These are phyloP conservation scores for Manis javanica DNA, from an alignment of 2,797 vertebrate species.

Conservation along the genomic window DNA sequence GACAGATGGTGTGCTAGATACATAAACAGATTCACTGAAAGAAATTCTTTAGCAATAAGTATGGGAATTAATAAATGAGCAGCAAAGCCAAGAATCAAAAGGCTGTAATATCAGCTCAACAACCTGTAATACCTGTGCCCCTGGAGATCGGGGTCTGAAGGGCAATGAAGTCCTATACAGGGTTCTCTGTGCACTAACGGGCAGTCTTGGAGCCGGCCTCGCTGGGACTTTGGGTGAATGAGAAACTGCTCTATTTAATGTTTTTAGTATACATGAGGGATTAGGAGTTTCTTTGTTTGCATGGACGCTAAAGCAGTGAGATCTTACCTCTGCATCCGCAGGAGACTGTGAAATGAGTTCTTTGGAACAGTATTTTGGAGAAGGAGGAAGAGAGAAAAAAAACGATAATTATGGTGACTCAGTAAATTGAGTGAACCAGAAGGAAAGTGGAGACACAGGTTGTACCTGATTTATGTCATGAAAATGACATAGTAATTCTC, in stretches of 20 bases:
- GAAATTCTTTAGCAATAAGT: neutral
- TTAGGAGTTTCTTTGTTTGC: neutral
- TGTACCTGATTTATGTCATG: neutral
- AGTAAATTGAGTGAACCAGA: neutral
- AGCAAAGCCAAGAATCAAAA: neutral
- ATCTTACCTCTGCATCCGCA: neutral
- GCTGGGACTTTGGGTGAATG: neutral
- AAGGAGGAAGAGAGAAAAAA: neutral
- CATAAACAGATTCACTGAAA: neutral
- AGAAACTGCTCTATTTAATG: neutral
- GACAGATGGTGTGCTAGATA: neutral
- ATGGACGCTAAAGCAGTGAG: neutral
- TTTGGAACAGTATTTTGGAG: neutral
- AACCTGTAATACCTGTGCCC: neutral
- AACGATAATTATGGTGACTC: neutral
- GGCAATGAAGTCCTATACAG: neutral
- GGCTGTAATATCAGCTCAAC: neutral
- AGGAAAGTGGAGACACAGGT: neutral
- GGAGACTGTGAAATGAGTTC: neutral
- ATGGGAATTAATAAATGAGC: neutral
- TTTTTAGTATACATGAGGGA: neutral
- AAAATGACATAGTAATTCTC: neutral
- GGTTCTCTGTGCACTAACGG: neutral
- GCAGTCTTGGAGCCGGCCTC: neutral
- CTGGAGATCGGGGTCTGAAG: neutral